Evolutionary conservation across 2,113 vertebrate species (phyloP), one percentile per base, ranked within the genome.

Genomic region (Catharus minimus): DNA sequence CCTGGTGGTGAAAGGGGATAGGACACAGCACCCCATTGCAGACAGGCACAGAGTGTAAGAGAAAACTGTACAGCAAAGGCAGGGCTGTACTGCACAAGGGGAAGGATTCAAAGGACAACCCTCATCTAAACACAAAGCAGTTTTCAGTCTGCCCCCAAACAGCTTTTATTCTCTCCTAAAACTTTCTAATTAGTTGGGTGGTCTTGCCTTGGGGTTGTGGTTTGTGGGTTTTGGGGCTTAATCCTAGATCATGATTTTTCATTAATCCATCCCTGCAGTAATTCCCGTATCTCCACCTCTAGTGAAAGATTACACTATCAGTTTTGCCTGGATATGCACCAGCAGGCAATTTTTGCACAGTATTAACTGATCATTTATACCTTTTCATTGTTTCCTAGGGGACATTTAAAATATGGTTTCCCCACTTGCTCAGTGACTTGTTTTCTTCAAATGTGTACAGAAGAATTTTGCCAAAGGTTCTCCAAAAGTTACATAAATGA

Each of bases 11-110:
- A 62, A 36, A 60, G 61, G 66, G 56, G 26, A 64, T 5, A 38
- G 56, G 56, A 38, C 46, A 82, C 27, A 75, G 53, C 18, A 71
- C 9, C 26, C 33, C 1, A 0, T 0, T 32, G 14, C 26, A 61
- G 27, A 64, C 19, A 33, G 68, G n/a, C 46, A 41, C 17, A 28
- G 41, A 43, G 27, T 1, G 0, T 23, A 17, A 44, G 24, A 64
- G 49, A 50, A 81, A 32, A 24, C 16, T 43, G 24, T 6, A 24
- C 14, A 62, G 46, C 49, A 77, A 38, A 52, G 32, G 36, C 39
- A 84, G 32, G 39, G 23, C 47, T 52, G 24, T 10, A 33, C 26
- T 23, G 32, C 28, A 36, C 13, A 9, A n/a, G 17, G 23, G 43
- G 27, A 88, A 68, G 4, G 23, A 49, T 10, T 13, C 23, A 66